Percentiles rank a stretch among this genome's conserved stretches.
These are phyloP conservation scores for Drosophila colorata DNA, from an alignment of 2,888 invertebrate genomes.

Conservation along the genomic window DNA sequence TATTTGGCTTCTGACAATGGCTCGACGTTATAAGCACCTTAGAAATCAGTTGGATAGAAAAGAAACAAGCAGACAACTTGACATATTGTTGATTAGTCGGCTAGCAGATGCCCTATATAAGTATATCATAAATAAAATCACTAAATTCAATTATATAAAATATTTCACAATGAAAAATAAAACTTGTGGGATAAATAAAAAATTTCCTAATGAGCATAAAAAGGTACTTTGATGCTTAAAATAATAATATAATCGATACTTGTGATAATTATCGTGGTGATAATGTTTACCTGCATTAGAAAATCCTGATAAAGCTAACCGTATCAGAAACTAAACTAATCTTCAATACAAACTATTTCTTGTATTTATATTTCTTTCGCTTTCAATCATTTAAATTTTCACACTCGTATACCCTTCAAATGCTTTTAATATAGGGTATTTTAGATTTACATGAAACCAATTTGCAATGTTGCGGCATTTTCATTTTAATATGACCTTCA, in stretches of 20 bases:
- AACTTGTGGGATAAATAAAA: too few species aligned
- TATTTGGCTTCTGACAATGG: constrained; percentile 57
- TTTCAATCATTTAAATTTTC: background rate
- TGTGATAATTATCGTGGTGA: background rate
- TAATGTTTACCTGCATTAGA: too few species aligned
- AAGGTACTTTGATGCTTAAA: too few species aligned
- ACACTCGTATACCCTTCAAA: background rate
- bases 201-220: too few species aligned
- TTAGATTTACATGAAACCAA: constrained; percentile 49
- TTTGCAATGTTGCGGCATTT: constrained; percentile 57
- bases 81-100: background rate
- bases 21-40: constrained; percentile 57
- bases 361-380: background rate
- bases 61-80: constrained; percentile 31
- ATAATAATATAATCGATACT: too few species aligned
- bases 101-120: constrained; percentile 10
- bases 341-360: too few species aligned
- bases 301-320: too few species aligned
- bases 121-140: background rate
- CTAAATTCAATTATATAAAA: background rate
- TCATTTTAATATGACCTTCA: constrained; percentile 60
- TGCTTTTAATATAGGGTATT: constrained; percentile 27
- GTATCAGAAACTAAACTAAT: too few species aligned
- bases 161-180: background rate
- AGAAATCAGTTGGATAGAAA: constrained; percentile 57